Base-by-base conservation (phyloP, 2,113 vertebrate species). In the Sterna hirundo region DNA sequence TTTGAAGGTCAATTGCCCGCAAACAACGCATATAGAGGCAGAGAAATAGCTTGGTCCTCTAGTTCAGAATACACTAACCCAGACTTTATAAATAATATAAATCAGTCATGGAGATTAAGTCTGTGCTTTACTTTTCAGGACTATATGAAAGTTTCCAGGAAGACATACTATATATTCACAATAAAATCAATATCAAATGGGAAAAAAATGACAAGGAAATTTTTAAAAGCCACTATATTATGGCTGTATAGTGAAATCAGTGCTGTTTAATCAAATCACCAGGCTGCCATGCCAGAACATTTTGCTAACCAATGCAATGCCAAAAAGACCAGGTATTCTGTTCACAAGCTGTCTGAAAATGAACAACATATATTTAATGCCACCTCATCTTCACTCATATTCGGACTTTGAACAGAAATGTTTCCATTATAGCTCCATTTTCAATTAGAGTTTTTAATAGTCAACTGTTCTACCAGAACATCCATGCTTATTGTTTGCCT, bases 1-100 rank as follows among this genome's bases (percentile, higher is more conserved):
- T 96, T 86, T 87, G 83, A 91, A 94, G 86, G 95, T 86, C 79
- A 78, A 30, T 60, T 93, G 27, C 29, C 46, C 34, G 51, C 57
- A 84, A 94, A 72, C 47, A 76, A 47, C 0, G 11, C 42, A 49
- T 69, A 58, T 2, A 84, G 80, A 88, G 34, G 40, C 23, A 88
- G 19, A 85, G 17, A 88, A 83, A 86, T 13, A 51, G 13, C 49
- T 80, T 30, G 15, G 68, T 66, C 36, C 18, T 79, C 78, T 76
- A 77, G 17, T 61, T 88, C 79, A 70, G 68, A 83, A 72, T 19
- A 36, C 7, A 18, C 21, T 60, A 68, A 74, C 52, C 3, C 19
- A 69, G 52, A 36, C 10, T 78, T 81, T n/a, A 64, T 71, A 70
- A 83, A 92, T 54, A 86, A 92, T 44, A 68, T 20, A 34, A 49